Evolutionary conservation across 2,113 vertebrate species (phyloP).

Genomic region (Sterrhoptilus dennistouni): DNA sequence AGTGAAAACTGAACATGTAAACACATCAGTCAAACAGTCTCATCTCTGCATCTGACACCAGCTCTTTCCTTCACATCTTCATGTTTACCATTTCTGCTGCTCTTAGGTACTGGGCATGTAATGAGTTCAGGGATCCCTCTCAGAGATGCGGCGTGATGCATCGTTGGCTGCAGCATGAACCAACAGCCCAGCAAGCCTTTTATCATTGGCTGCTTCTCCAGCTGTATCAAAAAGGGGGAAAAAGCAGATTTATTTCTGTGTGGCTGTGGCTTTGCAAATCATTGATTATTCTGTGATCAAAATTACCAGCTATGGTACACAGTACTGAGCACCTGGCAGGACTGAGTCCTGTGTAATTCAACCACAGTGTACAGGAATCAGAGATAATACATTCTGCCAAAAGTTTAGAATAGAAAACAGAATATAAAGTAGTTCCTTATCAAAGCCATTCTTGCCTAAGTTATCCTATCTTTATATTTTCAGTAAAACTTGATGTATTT

Average conservation of each 20-base stretch:
- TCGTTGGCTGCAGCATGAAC: not conserved
- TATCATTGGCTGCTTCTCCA: not conserved
- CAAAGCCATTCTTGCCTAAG: not conserved
- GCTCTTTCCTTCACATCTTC: not conserved
- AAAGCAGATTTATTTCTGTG: not conserved
- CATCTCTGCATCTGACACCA: not conserved
- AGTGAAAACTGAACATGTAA: conserved; percentile 23
- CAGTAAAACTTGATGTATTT: not conserved
- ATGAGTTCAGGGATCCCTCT: not conserved
- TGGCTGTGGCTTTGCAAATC: not conserved
- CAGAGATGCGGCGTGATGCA: accelerated
- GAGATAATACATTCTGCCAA: not conserved
- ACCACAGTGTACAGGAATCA: not conserved
- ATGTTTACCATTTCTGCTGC: not conserved
- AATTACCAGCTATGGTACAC: accelerated
- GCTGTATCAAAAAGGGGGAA: not conserved
- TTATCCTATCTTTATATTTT: not conserved
- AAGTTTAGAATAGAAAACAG: not conserved
- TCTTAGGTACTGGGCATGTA: not conserved
- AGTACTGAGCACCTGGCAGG: not conserved
- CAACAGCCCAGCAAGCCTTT: not conserved
- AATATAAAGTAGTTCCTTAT: not conserved
- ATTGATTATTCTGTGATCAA: not conserved
- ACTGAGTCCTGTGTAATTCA: not conserved
- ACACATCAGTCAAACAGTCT: conserved; percentile 35